Evolutionary conservation across 2,888 invertebrate species (phyloP).

Genomic region (Nasonia oneida): DNA sequence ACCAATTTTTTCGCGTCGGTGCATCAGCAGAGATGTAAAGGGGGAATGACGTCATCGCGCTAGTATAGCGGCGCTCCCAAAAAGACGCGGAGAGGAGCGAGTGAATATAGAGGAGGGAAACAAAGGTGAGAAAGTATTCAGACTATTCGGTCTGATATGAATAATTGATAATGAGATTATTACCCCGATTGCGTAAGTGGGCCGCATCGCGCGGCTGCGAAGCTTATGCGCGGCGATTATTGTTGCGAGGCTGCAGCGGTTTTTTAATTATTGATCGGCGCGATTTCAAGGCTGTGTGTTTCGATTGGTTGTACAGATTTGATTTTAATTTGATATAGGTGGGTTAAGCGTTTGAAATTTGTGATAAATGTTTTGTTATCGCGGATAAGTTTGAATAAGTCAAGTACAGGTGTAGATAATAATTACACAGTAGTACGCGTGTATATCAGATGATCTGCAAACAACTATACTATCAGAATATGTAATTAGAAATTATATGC

Average conservation of each 20-base stretch:
- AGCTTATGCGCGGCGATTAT: background rate
- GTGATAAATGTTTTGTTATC: no score
- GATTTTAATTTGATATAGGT: background rate
- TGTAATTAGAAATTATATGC: no score
- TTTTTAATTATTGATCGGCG: background rate
- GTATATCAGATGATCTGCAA: no score
- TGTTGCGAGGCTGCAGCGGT: background rate
- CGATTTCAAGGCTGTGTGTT: no score
- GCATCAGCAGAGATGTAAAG: background rate
- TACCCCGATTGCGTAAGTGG: constrained; percentile 47
- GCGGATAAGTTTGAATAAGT: no score
- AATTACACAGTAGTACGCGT: no score
- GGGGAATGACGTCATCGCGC: constrained; percentile 25
- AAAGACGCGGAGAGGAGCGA: background rate
- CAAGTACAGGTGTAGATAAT: no score
- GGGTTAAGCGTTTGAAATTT: no score
- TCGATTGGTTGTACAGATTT: background rate
- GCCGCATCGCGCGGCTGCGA: background rate
- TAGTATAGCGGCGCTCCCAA: constrained; percentile 42
- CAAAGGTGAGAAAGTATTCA: constrained; percentile 55
- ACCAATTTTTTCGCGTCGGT: background rate
- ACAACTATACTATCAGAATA: no score
- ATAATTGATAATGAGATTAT: constrained; percentile 53
- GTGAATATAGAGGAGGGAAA: background rate
- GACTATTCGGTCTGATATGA: constrained; percentile 46